Percentiles rank a stretch among this genome's conserved stretches.
Conservation (phyloP, 1,140 invertebrate species). For the Leptopilina boulardi region DNA sequence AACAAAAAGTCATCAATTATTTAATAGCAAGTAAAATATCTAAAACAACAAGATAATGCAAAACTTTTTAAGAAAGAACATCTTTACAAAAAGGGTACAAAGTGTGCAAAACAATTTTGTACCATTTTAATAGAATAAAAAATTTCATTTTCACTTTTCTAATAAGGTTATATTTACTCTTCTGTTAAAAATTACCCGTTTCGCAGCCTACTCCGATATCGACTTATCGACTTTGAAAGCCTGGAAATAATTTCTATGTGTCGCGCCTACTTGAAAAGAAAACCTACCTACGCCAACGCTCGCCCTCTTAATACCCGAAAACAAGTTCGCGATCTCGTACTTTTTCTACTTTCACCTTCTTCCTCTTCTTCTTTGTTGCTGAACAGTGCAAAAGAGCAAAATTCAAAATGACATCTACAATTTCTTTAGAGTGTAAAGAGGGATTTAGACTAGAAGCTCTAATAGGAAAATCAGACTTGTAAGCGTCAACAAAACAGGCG, state of each 20-base stretch:
- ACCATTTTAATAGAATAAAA: conserved; percentile 11
- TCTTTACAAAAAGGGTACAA: conserved; percentile 10
- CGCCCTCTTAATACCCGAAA: conserved; percentile 43
- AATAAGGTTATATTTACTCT: neutral
- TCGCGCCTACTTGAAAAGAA: conserved; percentile 26
- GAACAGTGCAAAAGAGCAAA: neutral
- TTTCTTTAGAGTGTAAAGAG: neutral
- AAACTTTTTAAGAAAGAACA: neutral
- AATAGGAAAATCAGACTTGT: neutral
- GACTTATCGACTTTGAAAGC: neutral
- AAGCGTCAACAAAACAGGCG: conserved; percentile 30
- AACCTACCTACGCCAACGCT: conserved; percentile 36
- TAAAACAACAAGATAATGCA: neutral
- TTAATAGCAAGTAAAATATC: neutral
- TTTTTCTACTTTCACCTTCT: conserved; percentile 38
- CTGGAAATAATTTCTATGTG: neutral
- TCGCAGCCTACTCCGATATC: conserved; percentile 3
- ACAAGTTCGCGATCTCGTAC: conserved; percentile 27
- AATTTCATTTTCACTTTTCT: neutral
- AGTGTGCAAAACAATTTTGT: neutral
- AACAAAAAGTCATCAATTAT: neutral
- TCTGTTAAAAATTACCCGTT: conserved; percentile 2
- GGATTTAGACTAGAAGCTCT: conserved; percentile 19
- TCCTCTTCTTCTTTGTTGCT: conserved; percentile 31
- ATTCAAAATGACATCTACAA: conserved; percentile 39